These are phyloP conservation scores for Chamaetylas fuelleborni DNA, from an alignment of 2,113 vertebrate species.

Conservation along the genomic window DNA sequence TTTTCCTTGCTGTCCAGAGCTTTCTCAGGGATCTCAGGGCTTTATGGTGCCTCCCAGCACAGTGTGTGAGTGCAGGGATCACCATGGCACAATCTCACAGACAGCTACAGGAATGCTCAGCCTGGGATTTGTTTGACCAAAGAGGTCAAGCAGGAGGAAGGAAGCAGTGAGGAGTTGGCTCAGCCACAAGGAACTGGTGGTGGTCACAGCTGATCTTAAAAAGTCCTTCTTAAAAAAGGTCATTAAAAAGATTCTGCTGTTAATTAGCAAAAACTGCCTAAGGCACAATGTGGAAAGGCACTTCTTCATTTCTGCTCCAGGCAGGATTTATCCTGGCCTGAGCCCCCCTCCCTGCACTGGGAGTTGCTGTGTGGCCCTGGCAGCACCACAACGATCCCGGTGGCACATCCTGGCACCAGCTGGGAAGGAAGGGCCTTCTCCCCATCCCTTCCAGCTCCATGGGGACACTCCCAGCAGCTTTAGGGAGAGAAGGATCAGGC, in stretches of 20 bases:
- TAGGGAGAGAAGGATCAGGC: background rate
- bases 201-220: background rate
- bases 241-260: background rate
- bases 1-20: background rate
- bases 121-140: background rate
- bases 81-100: rapidly evolving
- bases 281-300: background rate
- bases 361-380: background rate
- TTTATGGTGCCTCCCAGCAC: background rate
- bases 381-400: rapidly evolving
- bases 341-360: background rate
- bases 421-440: background rate
- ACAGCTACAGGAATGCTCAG: background rate
- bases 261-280: background rate
- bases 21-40: background rate
- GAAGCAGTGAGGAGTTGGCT: background rate
- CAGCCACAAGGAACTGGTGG: background rate
- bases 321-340: background rate
- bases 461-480: background rate
- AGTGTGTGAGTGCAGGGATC: background rate
- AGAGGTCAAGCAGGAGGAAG: background rate
- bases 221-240: background rate
- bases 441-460: background rate
- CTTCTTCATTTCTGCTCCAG: background rate
- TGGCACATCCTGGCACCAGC: background rate